These are phyloP conservation scores for Geotrypetes seraphini DNA, from an alignment of 2,797 vertebrate genomes.

Conservation along the genomic window DNA sequence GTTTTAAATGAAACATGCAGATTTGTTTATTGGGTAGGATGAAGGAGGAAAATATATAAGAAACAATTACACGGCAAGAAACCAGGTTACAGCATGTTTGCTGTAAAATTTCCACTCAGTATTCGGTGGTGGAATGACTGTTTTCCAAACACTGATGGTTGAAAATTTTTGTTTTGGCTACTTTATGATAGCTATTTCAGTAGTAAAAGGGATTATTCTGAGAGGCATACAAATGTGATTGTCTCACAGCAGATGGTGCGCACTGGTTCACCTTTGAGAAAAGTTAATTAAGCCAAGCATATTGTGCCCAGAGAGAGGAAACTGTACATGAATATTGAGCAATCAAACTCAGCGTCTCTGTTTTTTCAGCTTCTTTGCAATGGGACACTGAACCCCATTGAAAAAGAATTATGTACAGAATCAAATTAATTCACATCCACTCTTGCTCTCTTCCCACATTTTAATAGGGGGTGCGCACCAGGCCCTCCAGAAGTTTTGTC, in stretches of 20 bases:
- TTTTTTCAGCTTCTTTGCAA: conserved; percentile 78
- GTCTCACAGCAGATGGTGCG: conserved; percentile 98
- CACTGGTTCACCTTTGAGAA: conserved; percentile 98
- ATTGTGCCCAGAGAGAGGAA: conserved; percentile 95
- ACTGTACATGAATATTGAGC: conserved; percentile 98
- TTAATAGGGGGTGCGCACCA: conserved; percentile 66
- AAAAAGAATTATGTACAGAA: conserved; percentile 86
- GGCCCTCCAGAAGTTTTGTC: conserved; percentile 75
- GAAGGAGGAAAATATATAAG: conserved; percentile 31
- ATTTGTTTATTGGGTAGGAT: conserved; percentile 52
- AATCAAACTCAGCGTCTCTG: conserved; percentile 85
- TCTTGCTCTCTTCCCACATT: conserved; percentile 87
- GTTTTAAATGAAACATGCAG: conserved; percentile 57
- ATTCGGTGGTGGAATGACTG: no score
- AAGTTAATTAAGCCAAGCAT: conserved; percentile 99
- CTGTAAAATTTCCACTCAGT: conserved; percentile 6
- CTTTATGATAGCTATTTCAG: conserved; percentile 66
- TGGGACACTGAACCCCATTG: conserved; percentile 83
- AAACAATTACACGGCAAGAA: conserved; percentile 36
- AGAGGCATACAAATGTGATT: conserved; percentile 93
- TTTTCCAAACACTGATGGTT: conserved; percentile 49
- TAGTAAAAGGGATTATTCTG: conserved; percentile 94
- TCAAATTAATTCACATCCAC: conserved; percentile 85
- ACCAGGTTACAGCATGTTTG: conserved; percentile 11
- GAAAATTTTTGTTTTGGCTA: conserved; percentile 61